Evolutionary conservation across 2,113 vertebrate genomes (phyloP).

Genomic region (Oryzias javanicus): DNA sequence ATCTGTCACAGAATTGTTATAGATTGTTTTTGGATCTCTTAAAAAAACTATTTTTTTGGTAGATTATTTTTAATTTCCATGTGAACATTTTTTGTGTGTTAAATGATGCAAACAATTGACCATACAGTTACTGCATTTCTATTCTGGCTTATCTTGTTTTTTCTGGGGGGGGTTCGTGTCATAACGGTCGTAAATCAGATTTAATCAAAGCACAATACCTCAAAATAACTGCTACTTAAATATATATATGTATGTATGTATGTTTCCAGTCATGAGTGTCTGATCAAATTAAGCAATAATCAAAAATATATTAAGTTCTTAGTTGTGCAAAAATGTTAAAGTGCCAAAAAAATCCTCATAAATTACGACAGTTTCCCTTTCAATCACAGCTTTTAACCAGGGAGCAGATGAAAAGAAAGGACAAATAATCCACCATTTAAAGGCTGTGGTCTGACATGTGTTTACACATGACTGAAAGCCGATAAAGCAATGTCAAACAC

Average conservation of each 20-base stretch:
- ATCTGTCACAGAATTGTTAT: too few species aligned
- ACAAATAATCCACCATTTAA: slow-evolving; percentile 22
- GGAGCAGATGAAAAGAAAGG: slow-evolving; percentile 32
- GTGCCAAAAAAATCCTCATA: slow-evolving; percentile 20
- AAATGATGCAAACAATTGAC: too few species aligned
- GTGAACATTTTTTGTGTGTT: too few species aligned
- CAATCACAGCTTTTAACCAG: slow-evolving; percentile 22
- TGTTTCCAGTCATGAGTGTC: neutral
- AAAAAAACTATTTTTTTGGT: too few species aligned
- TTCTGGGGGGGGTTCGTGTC: neutral
- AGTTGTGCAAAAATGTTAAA: slow-evolving; percentile 30
- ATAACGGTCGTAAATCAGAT: neutral
- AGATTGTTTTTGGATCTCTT: too few species aligned
- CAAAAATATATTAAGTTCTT: slow-evolving; percentile 45
- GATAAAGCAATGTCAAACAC: slow-evolving; percentile 10
- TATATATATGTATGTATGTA: too few species aligned
- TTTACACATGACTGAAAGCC: slow-evolving; percentile 1
- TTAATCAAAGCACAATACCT: neutral
- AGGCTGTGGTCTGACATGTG: slow-evolving; percentile 5
- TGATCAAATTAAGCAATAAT: slow-evolving; percentile 29
- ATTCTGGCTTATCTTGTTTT: too few species aligned
- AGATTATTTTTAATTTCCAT: too few species aligned
- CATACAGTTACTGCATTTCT: too few species aligned
- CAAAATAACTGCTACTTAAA: slow-evolving; percentile 8
- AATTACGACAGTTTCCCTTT: slow-evolving; percentile 16